Base-by-base conservation (phyloP, 1,140 invertebrate genomes). In the Mamestra configurata region DNA sequence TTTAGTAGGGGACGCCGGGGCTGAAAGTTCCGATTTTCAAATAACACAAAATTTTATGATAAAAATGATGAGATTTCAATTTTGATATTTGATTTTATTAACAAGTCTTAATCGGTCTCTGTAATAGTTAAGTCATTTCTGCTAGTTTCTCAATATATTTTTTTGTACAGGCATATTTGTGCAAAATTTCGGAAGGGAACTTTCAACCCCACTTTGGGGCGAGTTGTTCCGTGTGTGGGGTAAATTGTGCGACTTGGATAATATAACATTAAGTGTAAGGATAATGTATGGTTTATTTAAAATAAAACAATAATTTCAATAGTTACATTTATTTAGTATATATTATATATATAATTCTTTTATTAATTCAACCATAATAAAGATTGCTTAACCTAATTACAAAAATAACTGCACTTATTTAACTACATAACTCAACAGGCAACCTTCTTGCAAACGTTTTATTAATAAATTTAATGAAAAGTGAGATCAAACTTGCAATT, bases 161-260 rank as follows among this genome's bases (percentile, higher is more conserved):
- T 51, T 51, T 51, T 51, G 13, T 51, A 51, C 49, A 51, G 49
- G 49, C 15, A 51, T 51, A 51, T 51, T 51, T 51, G 2, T 51
- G n/a, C n/a, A n/a, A 51, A 51, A 51, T 51, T 51, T 51, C 49
- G 49, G 49, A 51, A 18, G 15, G 49, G 49, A n/a, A 51, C 49
- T 6, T 51, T n/a, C n/a, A n/a, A n/a, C n/a, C n/a, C n/a, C n/a
- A n/a, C n/a, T n/a, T n/a, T n/a, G n/a, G n/a, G n/a, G n/a, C 49
- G 49, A 18, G n/a, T 51, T 51, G 49, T 51, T 51, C 49, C 13
- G n/a, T 51, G 49, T 51, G 49, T 51, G 49, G 49, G 49, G 49
- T 8, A 51, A 51, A 51, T 51, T 51, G 49, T 51, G n/a, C 49
- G 11, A 18, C 49, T 51, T 51, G 49, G 13, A 51, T 51, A 51